Conservation (phyloP, 2,797 vertebrate species). For the Phalanger gymnotis region DNA sequence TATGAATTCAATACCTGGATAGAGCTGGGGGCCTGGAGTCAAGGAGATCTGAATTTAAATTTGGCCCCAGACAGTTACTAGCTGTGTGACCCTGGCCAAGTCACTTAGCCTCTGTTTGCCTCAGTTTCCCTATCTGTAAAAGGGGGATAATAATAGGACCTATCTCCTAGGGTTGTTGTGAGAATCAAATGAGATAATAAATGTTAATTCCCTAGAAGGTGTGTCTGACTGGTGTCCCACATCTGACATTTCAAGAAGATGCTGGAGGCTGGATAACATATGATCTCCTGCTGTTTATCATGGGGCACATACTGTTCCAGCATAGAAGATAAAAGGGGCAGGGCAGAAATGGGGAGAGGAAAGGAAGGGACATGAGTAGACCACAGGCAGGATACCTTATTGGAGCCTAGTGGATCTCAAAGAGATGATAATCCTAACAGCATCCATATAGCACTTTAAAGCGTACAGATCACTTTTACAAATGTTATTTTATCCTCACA, state of each 20-base stretch:
- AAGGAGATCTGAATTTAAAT: background rate
- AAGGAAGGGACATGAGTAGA: no score
- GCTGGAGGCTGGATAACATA: no score
- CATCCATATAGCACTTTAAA: background rate
- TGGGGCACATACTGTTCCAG: no score
- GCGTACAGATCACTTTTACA: background rate
- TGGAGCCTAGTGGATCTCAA: background rate
- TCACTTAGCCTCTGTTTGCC: background rate
- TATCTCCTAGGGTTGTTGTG: background rate
- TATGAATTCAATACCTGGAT: background rate
- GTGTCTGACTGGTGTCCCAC: background rate
- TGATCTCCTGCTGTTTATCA: no score
- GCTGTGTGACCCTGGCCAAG: background rate
- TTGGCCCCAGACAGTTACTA: background rate
- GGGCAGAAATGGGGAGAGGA: no score
- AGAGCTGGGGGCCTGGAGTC: background rate
- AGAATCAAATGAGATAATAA: background rate
- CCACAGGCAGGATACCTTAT: no score
- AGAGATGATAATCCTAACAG: background rate
- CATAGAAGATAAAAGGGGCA: no score
- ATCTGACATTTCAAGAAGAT: background rate
- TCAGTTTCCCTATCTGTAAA: background rate
- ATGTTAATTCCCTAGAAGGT: background rate
- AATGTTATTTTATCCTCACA: background rate
- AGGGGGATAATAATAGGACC: background rate